These are phyloP conservation scores for Darevskia mixta DNA, from an alignment of 2,797 vertebrate species.

Conservation along the genomic window DNA sequence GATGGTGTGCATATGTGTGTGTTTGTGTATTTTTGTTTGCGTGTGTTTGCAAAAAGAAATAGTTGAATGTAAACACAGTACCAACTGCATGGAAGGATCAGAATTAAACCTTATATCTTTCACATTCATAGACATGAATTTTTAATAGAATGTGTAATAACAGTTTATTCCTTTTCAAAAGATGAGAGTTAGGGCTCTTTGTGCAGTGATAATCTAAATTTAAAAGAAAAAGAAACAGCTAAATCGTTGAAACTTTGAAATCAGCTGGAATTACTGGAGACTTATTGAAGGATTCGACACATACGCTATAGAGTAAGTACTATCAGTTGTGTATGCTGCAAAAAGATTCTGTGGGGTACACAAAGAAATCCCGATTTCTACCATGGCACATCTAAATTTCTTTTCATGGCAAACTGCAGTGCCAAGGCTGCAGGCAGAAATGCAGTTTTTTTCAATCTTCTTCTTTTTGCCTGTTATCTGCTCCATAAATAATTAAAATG, in stretches of 20 bases:
- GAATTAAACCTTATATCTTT: background rate
- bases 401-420: rapidly evolving
- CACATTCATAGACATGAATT: background rate
- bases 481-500: slow-evolving; percentile 35
- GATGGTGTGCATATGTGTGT: no score
- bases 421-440: background rate
- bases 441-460: background rate
- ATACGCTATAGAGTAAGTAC: background rate
- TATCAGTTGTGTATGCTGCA: background rate
- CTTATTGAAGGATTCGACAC: background rate
- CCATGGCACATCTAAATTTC: background rate
- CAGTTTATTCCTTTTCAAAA: background rate
- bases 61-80: background rate
- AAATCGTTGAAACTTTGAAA: background rate
- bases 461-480: background rate
- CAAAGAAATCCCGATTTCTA: background rate
- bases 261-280: background rate
- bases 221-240: background rate
- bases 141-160: background rate
- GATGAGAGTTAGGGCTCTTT: background rate
- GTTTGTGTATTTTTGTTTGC: background rate
- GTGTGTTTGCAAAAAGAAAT: background rate
- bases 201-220: background rate
- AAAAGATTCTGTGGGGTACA: background rate
- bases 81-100: no score